Conservation (phyloP, 2,113 vertebrate genomes). For the Catagonus wagneri region DNA sequence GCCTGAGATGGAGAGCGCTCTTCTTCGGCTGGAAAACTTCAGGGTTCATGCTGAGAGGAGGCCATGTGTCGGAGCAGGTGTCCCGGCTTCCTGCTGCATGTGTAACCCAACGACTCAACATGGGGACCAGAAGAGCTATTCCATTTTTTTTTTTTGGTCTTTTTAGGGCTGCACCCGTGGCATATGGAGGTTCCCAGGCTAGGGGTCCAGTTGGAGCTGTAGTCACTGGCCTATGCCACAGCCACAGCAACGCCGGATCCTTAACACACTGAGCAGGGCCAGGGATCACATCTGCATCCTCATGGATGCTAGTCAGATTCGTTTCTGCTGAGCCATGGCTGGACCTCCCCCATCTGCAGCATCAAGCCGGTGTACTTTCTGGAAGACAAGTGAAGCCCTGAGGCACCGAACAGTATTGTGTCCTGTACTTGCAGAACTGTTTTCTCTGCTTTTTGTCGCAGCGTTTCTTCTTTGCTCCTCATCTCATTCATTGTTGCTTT, state of each 20-base stretch:
- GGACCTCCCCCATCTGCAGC: no score
- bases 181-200: no score
- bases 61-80: fast-evolving
- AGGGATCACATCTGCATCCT: no score
- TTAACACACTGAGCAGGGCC: no score
- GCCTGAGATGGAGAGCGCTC: background rate
- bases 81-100: background rate
- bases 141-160: no score
- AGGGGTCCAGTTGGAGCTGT: no score
- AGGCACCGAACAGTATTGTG: no score
- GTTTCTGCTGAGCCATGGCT: no score
- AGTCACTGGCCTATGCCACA: no score
- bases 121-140: background rate
- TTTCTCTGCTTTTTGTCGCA: background rate
- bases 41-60: background rate
- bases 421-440: background rate
- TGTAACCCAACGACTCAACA: background rate
- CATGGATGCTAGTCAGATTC: no score
- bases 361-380: background rate
- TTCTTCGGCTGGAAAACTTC: background rate
- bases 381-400: background rate
- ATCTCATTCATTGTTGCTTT: background rate
- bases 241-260: no score
- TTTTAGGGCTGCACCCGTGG: no score
- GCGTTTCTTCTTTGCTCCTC: background rate